Conservation (phyloP, 2,888 invertebrate genomes). For the Dasypolia templi region DNA sequence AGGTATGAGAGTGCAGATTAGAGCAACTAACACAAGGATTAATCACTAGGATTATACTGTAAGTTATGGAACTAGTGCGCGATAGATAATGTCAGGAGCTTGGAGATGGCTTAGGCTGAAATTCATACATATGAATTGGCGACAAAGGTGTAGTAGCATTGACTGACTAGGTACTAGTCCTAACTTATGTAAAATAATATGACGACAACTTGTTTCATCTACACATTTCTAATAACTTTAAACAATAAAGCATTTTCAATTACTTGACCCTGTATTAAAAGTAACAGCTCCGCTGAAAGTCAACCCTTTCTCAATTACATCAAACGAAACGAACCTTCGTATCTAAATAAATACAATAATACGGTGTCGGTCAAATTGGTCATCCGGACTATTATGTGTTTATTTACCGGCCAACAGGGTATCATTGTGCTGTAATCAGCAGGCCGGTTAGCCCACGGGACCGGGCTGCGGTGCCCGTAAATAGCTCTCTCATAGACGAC, state of each 20-base stretch:
- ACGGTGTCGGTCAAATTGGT: constrained; percentile 62
- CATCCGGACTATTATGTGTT: constrained; percentile 66
- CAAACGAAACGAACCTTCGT: constrained; percentile 59
- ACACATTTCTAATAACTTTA: too few relatives aligned
- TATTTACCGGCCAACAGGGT: constrained; percentile 74
- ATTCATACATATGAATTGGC: constrained; percentile 14
- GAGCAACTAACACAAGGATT: constrained; percentile 65
- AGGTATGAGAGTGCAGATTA: constrained; percentile 61
- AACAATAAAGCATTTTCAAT: constrained; percentile 1
- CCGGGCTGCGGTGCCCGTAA: constrained; percentile 61
- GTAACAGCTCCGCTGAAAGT: constrained; percentile 24
- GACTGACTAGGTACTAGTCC: background rate
- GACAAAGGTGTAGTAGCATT: background rate
- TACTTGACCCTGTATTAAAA: constrained; percentile 13
- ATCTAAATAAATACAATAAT: constrained; percentile 60
- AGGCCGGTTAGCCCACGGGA: constrained; percentile 63
- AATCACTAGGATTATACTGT: constrained; percentile 65
- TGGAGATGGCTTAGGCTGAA: constrained; percentile 45
- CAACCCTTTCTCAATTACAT: constrained; percentile 39
- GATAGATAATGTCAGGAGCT: constrained; percentile 57
- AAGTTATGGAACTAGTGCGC: constrained; percentile 60
- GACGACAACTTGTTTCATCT: background rate
- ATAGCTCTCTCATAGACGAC: constrained; percentile 62
- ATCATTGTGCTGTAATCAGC: constrained; percentile 75
- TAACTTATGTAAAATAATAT: background rate